Evolutionary conservation across 2,113 vertebrate genomes (phyloP), one percentile per base, ranked within the genome.

Genomic region (Ctenomys sociabilis): DNA sequence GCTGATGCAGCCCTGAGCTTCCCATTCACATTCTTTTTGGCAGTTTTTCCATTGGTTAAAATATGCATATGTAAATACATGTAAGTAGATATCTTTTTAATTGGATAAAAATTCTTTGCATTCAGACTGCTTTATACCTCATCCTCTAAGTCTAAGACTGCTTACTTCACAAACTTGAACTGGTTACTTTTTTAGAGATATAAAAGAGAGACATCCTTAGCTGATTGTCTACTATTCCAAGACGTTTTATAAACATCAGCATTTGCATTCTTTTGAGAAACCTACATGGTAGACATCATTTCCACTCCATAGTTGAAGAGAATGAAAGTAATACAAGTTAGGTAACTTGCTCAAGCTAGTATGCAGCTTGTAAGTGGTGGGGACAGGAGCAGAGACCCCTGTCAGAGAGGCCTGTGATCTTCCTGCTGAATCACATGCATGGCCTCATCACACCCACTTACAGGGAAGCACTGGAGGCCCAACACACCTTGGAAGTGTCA

Each of bases 1-100:
- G 93, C 49, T 84, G 96, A 63, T 83, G 96, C 0, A 85, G 90
- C 80, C 97, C 97, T 93, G 30, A 80, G 43, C 96, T 97, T 97
- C 95, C 97, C 0, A 21, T 72, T 26, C 85, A 73, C 9, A 63
- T 40, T 0, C 0, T 2, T 90, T 96, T 96, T 96, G 49, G 32
- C 24, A 95, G 70, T 64, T 82, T 81, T 28, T 92, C 49, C 28
- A 78, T 75, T 97, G 85, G 59, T 92, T 91, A 91, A 97, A 81
- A 88, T 57, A 78, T 77, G 32, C 13, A 22, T 92, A 87, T 73
- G 30, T 84, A 73, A 66, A 70, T 54, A 24, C 92, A 85, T 73
- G 28, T 81, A 73, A 63, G 73, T 49, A 97, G 88, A 35, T 82
- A 24, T 90, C 85, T 73, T n/a, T 3, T 95, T 72, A 97, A 87